phyloP scores from a whole-genome alignment of 2,113 vertebrate species.

The Hemibagrus wyckioides region DNA sequence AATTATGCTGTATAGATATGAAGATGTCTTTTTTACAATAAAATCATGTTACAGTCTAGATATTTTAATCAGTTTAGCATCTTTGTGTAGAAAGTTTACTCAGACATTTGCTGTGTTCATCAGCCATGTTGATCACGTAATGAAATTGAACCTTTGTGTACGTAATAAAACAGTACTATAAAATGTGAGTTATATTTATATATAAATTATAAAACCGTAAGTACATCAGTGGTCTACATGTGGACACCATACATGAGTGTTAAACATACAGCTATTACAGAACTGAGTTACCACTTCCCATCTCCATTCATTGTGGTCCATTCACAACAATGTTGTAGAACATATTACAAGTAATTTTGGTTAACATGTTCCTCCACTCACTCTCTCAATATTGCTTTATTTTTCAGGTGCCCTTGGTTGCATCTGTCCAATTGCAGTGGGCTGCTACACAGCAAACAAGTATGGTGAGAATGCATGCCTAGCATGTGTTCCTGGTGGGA shows the following conservation, averaged over 20 bases:
- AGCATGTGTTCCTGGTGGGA: conserved; percentile 72
- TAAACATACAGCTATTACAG: neutral
- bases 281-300: neutral
- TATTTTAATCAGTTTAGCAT: neutral
- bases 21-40: neutral
- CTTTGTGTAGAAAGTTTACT: neutral
- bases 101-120: neutral
- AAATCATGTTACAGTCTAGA: neutral
- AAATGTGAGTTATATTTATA: neutral
- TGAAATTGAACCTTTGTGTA: neutral
- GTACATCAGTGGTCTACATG: neutral
- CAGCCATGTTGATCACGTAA: neutral
- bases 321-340: neutral
- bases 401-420: conserved; percentile 69
- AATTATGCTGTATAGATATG: neutral
- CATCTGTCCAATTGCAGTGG: conserved; percentile 67
- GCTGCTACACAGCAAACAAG: conserved; percentile 73
- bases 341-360: neutral
- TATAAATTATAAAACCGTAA: neutral
- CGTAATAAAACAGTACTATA: neutral
- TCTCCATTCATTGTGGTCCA: neutral
- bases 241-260: neutral
- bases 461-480: conserved; percentile 77
- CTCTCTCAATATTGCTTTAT: neutral
- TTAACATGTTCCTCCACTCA: neutral